Evolutionary conservation across 2,888 invertebrate genomes (phyloP).

Genomic region (Neoascia interrupta): DNA sequence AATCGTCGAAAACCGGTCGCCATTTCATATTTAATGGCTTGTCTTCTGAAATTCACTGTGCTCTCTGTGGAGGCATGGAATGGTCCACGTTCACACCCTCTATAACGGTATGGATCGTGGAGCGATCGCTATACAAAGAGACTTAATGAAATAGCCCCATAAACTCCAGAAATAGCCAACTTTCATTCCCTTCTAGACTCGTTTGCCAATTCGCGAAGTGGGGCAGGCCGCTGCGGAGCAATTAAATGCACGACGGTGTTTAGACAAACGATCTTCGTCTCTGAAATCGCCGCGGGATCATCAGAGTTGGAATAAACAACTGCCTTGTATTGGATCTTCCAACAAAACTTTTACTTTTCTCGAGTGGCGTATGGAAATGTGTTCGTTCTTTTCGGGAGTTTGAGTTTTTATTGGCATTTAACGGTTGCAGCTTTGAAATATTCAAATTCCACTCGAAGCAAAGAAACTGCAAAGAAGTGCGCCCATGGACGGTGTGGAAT

Average conservation of each 20-base stretch:
- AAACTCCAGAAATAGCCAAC: slow-evolving; percentile 43
- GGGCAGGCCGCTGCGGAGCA: neutral
- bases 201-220: slow-evolving; percentile 16
- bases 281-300: neutral
- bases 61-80: slow-evolving; percentile 2
- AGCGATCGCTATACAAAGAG: too few relatives aligned
- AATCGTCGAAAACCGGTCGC: slow-evolving; percentile 47
- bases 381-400: too few relatives aligned
- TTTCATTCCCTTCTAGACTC: slow-evolving; percentile 43
- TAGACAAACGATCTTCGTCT: too few relatives aligned
- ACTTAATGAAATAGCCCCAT: slow-evolving; percentile 8
- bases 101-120: too few relatives aligned
- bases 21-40: slow-evolving; percentile 10
- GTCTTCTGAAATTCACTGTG: slow-evolving; percentile 10
- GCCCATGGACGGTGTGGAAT: slow-evolving; percentile 35
- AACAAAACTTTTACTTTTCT: neutral
- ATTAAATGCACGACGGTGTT: too few relatives aligned
- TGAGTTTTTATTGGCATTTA: too few relatives aligned
- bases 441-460: too few relatives aligned
- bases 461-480: slow-evolving; percentile 11
- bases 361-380: too few relatives aligned
- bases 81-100: slow-evolving; percentile 25
- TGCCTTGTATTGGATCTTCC: neutral
- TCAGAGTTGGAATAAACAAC: neutral
- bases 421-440: too few relatives aligned